Conservation (phyloP, 2,113 vertebrate genomes). For the Pygoscelis adeliae region DNA sequence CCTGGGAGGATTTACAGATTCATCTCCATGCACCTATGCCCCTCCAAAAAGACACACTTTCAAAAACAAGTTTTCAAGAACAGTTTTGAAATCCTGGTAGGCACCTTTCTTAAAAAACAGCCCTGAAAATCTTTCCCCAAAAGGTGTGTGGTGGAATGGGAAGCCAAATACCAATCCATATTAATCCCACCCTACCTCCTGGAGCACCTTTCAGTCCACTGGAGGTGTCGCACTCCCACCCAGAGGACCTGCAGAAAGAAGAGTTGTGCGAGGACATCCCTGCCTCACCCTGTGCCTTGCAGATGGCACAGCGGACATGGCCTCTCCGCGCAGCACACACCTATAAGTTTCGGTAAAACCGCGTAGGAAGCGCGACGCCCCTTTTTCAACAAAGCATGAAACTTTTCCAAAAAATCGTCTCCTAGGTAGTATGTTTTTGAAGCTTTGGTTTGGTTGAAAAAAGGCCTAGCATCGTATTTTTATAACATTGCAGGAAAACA, state of each 20-base stretch:
- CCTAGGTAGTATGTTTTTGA: not conserved
- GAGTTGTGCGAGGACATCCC: fast-evolving
- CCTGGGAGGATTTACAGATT: not conserved
- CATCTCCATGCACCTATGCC: not conserved
- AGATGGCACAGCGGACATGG: too few relatives aligned
- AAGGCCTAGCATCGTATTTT: not conserved
- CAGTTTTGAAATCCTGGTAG: not conserved
- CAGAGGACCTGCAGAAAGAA: not conserved
- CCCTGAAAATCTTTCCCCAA: not conserved
- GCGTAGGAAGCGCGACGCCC: fast-evolving
- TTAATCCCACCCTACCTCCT: not conserved
- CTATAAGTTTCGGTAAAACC: fast-evolving
- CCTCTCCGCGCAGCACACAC: too few relatives aligned
- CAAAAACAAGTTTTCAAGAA: not conserved
- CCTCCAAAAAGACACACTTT: not conserved
- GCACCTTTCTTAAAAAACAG: not conserved
- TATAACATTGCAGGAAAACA: not conserved
- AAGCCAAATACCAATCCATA: not conserved
- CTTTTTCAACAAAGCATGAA: not conserved
- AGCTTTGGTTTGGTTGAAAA: not conserved
- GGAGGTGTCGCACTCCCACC: not conserved
- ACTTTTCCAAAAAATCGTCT: not conserved
- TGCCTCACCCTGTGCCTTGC: not conserved
- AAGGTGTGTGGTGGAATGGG: not conserved
- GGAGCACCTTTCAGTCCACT: not conserved